Evolutionary conservation across 2,113 vertebrate genomes (phyloP).

Genomic region (Serinus canaria): DNA sequence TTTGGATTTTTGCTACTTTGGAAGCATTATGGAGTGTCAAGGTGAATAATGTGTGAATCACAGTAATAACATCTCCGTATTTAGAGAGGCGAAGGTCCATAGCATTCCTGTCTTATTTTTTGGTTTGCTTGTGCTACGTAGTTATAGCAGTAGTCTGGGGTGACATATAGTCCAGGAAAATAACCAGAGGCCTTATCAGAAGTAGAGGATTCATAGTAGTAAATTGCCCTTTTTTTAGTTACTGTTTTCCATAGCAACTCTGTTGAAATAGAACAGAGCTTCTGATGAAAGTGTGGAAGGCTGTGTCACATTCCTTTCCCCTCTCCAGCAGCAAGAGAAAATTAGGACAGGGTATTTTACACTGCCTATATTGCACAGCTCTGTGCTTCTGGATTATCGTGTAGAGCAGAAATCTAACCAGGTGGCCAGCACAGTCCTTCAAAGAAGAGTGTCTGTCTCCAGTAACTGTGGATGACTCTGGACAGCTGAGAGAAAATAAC

Average conservation of each 20-base stretch:
- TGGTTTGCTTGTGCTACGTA: neutral
- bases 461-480: neutral
- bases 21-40: neutral
- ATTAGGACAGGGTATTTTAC: neutral
- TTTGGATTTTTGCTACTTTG: neutral
- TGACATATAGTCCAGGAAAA: neutral
- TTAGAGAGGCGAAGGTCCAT: neutral
- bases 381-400: neutral
- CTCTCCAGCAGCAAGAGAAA: neutral
- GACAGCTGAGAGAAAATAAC: neutral
- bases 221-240: neutral
- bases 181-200: neutral
- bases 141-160: neutral
- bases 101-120: neutral
- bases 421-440: neutral
- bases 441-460: neutral
- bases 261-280: neutral
- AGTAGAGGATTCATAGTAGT: neutral
- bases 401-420: accelerated
- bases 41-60: neutral
- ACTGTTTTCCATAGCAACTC: neutral
- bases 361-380: neutral
- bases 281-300: neutral
- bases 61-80: neutral
- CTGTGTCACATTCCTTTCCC: neutral